Conservation (phyloP, 1,140 invertebrate genomes). For the Stegodyphus mimosarum region DNA sequence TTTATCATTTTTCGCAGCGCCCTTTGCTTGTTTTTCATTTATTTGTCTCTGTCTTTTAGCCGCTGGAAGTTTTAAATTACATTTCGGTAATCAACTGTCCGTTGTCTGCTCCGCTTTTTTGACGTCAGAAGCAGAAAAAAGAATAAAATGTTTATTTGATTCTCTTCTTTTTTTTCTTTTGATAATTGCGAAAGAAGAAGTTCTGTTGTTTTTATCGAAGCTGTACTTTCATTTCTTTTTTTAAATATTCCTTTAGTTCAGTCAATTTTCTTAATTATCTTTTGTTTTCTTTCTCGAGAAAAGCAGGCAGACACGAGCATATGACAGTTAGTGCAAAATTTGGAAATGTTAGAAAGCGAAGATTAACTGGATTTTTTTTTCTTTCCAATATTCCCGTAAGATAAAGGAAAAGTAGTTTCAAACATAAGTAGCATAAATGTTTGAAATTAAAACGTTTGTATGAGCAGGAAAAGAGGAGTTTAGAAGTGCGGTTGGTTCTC, state of each 20-base stretch:
- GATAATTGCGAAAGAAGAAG: constrained; percentile 15
- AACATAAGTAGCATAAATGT: no score
- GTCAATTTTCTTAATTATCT: constrained; percentile 21
- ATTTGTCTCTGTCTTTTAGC: not conserved
- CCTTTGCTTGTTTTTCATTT: not conserved
- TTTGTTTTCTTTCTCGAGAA: not conserved
- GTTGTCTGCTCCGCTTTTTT: not conserved
- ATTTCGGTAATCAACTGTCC: constrained; percentile 46
- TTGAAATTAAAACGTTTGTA: no score
- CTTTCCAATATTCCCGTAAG: no score
- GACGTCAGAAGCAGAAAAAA: not conserved
- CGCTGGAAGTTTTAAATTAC: constrained; percentile 32
- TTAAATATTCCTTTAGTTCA: not conserved
- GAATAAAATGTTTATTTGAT: constrained; percentile 27
- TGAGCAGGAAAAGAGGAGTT: no score
- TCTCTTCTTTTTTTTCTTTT: not conserved
- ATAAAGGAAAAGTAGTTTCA: no score
- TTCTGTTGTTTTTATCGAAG: no score
- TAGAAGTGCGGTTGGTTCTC: no score
- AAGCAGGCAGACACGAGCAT: not conserved
- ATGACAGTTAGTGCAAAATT: not conserved
- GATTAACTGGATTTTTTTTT: no score
- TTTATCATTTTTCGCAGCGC: not conserved
- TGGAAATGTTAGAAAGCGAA: no score
- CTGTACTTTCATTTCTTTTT: no score